Evolutionary conservation across 2,888 invertebrate species (phyloP), one percentile per base, ranked within the genome.

Genomic region (Agonopterix arenella): DNA sequence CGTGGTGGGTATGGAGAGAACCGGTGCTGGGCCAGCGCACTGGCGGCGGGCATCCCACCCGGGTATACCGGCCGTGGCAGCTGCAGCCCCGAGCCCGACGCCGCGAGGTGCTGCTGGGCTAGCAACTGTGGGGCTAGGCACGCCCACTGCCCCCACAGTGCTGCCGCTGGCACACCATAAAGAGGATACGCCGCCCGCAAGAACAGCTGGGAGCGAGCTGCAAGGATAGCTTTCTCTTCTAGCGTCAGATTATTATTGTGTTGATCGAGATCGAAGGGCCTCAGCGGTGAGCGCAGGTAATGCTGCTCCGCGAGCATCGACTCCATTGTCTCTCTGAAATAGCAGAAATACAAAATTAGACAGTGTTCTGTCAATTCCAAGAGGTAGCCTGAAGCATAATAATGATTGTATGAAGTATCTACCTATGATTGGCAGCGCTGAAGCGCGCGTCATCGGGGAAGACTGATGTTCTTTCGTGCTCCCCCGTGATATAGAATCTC

Each of bases 291-390:
- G 46, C 96, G 93, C 57, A 96, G 90, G 64, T 95, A 93, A 64
- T 96, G 95, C 81, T 96, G 96, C 71, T 96, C 96, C 44, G 94
- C 95, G 66, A 96, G 79, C 93, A 96, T 94, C 49, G 94, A 94
- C 80, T 96, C 96, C 96, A 96, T 96, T 52, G 96, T 96, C 86
- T 96, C 96, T 84, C 96, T 96, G 92, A 61, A 85, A 89, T 57
- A 66, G 62, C 51, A 66, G 53, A 63, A 56, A 60, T 50, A 10
- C 41, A 37, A 13, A 37, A 47, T 48, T 38, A 45, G 51, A 50
- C 36, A 28, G 28, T 28, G 28, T 40, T 37, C 40, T 10, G 13
- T 50, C 41, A 45, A 50, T 44, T 50, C 40, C 43, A 56, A 11
- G 51, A 53, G 60, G 8, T 47, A 42, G 10, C 38, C n/a, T 46